Conservation (phyloP, 2,888 invertebrate genomes). For the Sesia bembeciformis region DNA sequence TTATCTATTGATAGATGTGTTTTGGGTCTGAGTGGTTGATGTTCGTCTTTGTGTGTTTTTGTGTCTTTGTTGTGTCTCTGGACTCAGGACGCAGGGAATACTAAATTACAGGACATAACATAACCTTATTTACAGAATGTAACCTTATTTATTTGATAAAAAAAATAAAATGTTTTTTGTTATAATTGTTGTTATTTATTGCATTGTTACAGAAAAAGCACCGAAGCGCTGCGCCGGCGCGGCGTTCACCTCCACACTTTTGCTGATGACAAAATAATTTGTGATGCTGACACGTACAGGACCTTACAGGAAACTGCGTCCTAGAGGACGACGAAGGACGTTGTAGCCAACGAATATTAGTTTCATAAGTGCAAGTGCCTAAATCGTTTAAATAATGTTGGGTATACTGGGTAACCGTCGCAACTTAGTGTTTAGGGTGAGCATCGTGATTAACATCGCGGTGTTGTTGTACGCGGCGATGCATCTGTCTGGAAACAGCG, state of each 20-base stretch:
- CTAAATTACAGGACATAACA: too few relatives aligned
- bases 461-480: constrained; percentile 82
- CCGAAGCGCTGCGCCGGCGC: constrained; percentile 36
- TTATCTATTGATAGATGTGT: too few relatives aligned
- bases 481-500: constrained; percentile 62
- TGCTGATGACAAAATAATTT: constrained; percentile 67
- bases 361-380: constrained; percentile 61
- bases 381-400: constrained; percentile 48
- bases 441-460: constrained; percentile 82
- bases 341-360: constrained; percentile 39
- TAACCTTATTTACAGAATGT: too few relatives aligned
- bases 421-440: constrained; percentile 83
- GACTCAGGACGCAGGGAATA: too few relatives aligned
- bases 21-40: too few relatives aligned
- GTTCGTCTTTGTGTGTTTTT: too few relatives aligned
- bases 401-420: constrained; percentile 69
- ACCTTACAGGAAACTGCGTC: constrained; percentile 69
- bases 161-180: too few relatives aligned
- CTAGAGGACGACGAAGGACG: constrained; percentile 72
- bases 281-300: constrained; percentile 69
- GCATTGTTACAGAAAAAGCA: constrained; percentile 47
- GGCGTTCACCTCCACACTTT: constrained; percentile 48
- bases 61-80: too few relatives aligned
- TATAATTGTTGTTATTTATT: not conserved
- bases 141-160: too few relatives aligned